phyloP scores from a whole-genome alignment of 2,113 vertebrate species.

The Hystrix cristata region DNA sequence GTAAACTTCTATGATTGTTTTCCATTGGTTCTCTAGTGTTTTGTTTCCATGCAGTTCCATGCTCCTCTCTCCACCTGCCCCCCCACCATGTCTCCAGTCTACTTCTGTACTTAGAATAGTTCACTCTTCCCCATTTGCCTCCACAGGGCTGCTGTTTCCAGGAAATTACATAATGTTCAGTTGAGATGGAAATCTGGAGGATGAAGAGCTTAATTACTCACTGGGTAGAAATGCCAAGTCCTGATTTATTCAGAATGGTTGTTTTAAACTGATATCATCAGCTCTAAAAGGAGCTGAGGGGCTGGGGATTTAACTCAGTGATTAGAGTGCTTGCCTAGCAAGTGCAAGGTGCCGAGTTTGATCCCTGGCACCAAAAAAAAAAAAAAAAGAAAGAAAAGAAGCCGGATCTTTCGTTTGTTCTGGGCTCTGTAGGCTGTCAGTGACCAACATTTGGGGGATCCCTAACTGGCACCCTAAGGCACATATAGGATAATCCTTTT shows the following conservation, averaged over 20 bases:
- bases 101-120: constrained; percentile 9
- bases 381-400: background rate
- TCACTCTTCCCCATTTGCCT: background rate
- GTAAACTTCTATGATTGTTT: background rate
- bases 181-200: constrained; percentile 66
- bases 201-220: constrained; percentile 60
- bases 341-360: too few species aligned
- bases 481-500: background rate
- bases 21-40: background rate
- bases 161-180: constrained; percentile 56
- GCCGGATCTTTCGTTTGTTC: background rate
- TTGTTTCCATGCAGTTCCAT: background rate
- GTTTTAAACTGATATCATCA: background rate
- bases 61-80: background rate
- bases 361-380: too few species aligned
- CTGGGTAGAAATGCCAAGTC: constrained; percentile 52
- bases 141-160: constrained; percentile 40
- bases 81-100: background rate
- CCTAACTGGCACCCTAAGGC: background rate
- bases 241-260: constrained; percentile 37
- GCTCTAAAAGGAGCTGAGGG: background rate
- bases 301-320: too few species aligned
- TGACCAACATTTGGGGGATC: background rate
- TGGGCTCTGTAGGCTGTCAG: background rate
- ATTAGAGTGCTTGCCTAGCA: too few species aligned